Percentiles rank a stretch among this genome's conserved stretches.
Conservation (phyloP, 2,113 vertebrate genomes). For the Buteo buteo region DNA sequence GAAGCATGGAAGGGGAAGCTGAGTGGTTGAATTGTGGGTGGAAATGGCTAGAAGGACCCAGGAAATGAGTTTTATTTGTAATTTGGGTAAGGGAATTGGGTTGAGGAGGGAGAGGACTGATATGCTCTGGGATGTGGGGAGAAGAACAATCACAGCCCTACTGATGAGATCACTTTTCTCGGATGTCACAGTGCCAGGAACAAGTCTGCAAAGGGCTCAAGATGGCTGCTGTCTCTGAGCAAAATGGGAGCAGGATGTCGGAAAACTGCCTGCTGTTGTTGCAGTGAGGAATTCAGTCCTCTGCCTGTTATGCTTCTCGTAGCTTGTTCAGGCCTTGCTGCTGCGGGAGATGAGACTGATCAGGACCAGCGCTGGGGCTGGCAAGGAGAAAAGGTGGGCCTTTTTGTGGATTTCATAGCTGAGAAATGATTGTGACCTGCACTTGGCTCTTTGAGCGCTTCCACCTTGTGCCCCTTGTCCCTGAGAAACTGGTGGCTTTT, state of each 20-base stretch:
- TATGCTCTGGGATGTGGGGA: background rate
- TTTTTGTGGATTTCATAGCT: background rate
- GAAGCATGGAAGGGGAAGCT: background rate
- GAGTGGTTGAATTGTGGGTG: background rate
- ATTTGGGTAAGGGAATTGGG: background rate
- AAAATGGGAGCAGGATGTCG: background rate
- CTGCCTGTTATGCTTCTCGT: background rate
- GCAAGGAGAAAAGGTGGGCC: background rate
- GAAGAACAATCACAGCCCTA: background rate
- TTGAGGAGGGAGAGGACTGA: background rate
- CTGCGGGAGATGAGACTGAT: background rate
- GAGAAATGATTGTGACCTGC: background rate
- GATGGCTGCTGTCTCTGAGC: background rate
- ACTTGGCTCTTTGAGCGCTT: background rate
- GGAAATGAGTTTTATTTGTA: constrained; percentile 9
- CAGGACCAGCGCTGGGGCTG: accelerated
- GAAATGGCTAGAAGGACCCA: constrained; percentile 19
- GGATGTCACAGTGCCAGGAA: constrained; percentile 1
- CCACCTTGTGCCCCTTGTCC: background rate
- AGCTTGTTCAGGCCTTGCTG: background rate
- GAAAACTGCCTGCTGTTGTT: background rate
- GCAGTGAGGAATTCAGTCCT: background rate
- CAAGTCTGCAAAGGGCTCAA: background rate
- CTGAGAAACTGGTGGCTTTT: background rate
- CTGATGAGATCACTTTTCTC: background rate